Conservation (phyloP, 1,140 invertebrate species). For the Zaprionus inermis region DNA sequence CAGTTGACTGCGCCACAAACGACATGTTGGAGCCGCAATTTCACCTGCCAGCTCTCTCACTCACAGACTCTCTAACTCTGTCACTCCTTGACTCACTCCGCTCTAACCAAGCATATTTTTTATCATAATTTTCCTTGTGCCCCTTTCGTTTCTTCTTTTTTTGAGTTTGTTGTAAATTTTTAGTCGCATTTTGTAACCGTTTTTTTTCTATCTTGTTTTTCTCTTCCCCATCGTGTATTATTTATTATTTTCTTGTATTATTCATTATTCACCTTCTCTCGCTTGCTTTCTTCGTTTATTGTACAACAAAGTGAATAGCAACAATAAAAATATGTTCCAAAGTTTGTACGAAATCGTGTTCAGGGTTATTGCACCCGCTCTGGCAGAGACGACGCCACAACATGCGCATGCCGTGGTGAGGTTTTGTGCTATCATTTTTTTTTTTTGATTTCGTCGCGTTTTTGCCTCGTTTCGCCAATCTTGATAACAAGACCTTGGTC, state of each 20-base stretch:
- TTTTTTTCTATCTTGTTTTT: conserved; percentile 25
- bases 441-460: conserved; percentile 18
- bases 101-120: neutral
- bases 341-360: conserved; percentile 31
- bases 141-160: conserved; percentile 28
- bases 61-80: neutral
- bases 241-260: conserved; percentile 32
- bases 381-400: conserved; percentile 23
- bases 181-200: conserved; percentile 73
- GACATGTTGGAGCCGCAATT: neutral
- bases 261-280: conserved; percentile 48
- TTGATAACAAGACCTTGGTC: conserved; percentile 34
- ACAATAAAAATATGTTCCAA: conserved; percentile 43
- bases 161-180: conserved; percentile 50
- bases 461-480: conserved; percentile 7
- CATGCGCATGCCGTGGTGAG: conserved; percentile 8
- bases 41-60: neutral
- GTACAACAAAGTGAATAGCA: conserved; percentile 16
- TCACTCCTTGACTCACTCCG: no score
- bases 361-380: conserved; percentile 67
- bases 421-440: conserved; percentile 7
- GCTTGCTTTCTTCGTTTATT: conserved; percentile 57
- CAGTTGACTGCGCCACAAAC: conserved; percentile 59
- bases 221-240: conserved; percentile 3
- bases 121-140: conserved; percentile 54